Evolutionary conservation across 1,140 invertebrate genomes (phyloP), one percentile per base, ranked within the genome.

Genomic region (Lerema accius): DNA sequence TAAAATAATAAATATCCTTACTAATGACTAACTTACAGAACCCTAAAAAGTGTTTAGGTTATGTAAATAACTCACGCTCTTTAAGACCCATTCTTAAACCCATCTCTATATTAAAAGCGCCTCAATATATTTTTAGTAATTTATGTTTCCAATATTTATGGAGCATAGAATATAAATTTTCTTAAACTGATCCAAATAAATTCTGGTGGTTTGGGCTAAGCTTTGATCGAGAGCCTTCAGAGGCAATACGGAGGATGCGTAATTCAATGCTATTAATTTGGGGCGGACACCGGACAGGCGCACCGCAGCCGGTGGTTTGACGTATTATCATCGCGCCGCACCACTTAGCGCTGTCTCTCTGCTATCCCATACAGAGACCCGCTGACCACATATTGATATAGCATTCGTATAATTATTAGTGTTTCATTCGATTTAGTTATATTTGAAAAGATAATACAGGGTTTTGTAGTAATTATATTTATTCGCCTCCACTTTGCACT

Each of bases 231-330:
- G 39, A 40, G 51, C 23, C 42, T 40, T 15, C 50, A 42, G 17
- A 14, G 39, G 13, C 51, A 40, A 13, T 43, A 56, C 39, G 37
- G 23, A 39, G 51, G 46, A 60, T 65, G 59, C 53, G 66, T 73
- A 69, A 70, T 59, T 65, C 67, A 71, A 69, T 70, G 69, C 68
- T 79, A 83, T 86, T 80, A 80, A 82, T 80, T 37, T 37, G 35
- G 28, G 35, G n/a, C 35, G 35, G 63, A 50, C 67, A 70, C n/a
- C n/a, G 19, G 19, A 23, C 19, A 5, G 71, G 65, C 63, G 61
- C 58, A 76, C 80, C 83, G 71, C 81, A 82, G 75, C 51, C 67
- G 69, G 81, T 71, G 82, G 77, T 83, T 82, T 86, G 78, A 78
- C 83, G 69, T 81, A 86, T 81, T 82, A 84, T 77, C 78, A 68